phyloP scores from a whole-genome alignment of 2,797 vertebrate genomes.

The Enteromius argenteus region DNA sequence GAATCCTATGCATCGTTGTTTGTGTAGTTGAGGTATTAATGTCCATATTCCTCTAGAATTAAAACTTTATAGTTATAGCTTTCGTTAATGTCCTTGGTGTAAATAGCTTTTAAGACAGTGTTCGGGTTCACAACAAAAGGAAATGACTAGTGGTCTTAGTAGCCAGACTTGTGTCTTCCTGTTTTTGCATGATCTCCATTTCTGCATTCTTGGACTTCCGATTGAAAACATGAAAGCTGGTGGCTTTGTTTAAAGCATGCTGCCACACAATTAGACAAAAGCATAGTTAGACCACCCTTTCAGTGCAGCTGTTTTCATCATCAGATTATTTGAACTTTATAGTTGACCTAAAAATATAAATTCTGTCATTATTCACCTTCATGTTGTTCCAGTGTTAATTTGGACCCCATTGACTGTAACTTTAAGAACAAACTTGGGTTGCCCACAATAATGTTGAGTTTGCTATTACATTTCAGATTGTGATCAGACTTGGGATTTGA shows the following conservation, averaged over 20 bases:
- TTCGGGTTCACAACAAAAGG: constrained; percentile 59
- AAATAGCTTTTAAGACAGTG: not conserved
- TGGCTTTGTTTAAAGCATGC: constrained; percentile 23
- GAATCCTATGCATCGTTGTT: not conserved
- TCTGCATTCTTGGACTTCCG: constrained; percentile 48
- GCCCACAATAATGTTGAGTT: not conserved
- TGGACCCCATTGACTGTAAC: not conserved
- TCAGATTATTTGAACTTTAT: not conserved
- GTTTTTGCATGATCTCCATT: constrained; percentile 65
- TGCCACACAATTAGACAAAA: constrained; percentile 42
- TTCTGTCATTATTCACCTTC: no score
- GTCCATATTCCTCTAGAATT: not conserved
- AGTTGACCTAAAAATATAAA: not conserved
- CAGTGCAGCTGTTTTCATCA: constrained; percentile 10
- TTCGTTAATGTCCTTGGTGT: not conserved
- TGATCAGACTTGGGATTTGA: not conserved
- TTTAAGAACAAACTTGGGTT: not conserved
- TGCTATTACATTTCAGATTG: not conserved
- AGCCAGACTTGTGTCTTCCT: constrained; percentile 73
- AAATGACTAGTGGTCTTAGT: constrained; percentile 69
- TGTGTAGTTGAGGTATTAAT: not conserved
- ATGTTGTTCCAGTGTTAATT: not conserved
- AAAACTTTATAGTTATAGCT: not conserved
- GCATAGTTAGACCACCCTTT: not conserved
- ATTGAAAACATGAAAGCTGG: constrained; percentile 43